Evolutionary conservation across 2,113 vertebrate genomes (phyloP), one percentile per base, ranked within the genome.

Genomic region (Plecotus auritus): DNA sequence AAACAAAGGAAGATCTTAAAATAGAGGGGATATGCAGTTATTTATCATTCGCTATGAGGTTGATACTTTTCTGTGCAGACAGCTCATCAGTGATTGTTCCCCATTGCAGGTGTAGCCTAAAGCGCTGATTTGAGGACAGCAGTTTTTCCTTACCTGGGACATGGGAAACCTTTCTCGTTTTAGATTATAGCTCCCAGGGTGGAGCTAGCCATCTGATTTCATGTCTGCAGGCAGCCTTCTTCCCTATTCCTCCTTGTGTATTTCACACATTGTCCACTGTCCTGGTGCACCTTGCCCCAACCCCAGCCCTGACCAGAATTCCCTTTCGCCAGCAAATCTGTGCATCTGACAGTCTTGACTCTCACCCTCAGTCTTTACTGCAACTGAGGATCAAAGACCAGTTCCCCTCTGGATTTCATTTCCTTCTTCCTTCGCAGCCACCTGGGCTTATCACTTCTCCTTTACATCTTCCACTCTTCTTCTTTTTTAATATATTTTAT

Each of bases 291-390:
- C 40, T 20, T 40, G 45, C 26, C 40, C 7, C 0, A 1, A 30
- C 45, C 74, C n/a, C 23, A 23, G 12, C 54, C 17, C 26, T 12
- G 42, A 23, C 59, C 67, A 26, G 4, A 66, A 32, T 56, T 47
- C 70, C 70, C 66, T 28, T 26, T 56, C 54, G 8, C 47, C 10
- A 56, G 59, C 78, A 26, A 3, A 6, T 73, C 28, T 8, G 7
- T 51, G 4, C 40, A 18, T 1, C 3, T 0, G 22, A 59, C n/a
- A 1, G 1, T 30, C 40, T 35, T 28, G 45, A 20, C 16, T 20
- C 18, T 56, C 8, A 5, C 7, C 32, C 30, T 5, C 59, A 2
- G 11, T 18, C 30, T 85, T 10, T 85, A 14, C 20, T 90, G 26
- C 81, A 28, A 0, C 54, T 26, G 18, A 32, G 10, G 49, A 10